Base-by-base conservation (phyloP, 2,797 vertebrate species). In the Malacoctenus gilli region DNA sequence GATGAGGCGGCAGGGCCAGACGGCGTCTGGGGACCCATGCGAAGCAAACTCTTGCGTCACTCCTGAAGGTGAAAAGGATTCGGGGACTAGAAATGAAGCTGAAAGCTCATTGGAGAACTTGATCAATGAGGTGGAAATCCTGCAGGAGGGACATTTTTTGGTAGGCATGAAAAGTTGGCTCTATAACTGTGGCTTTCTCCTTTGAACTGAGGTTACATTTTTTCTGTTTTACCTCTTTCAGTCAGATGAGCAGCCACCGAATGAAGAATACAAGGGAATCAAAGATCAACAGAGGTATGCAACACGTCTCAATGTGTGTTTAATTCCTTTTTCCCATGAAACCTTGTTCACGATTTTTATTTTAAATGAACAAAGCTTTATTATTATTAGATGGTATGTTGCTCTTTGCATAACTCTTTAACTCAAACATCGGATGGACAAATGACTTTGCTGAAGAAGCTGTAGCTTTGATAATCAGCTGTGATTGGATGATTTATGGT, bases 241-340 rank as follows among this genome's bases (percentile, higher is more conserved):
- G 91, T 62, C 90, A 59, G 74, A 83, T 58, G 86, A 85, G 37
- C 74, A 90, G 30, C 62, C 89, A 30, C 65, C 68, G 60, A 53
- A 44, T n/a, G 31, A 91, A 62, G 86, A 85, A 54, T 69, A 72
- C 39, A 72, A 80, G 51, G 80, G 31, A 43, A 48, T 86, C 68
- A 87, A 90, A 31, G 80, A 91, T 3, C 82, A 85, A 47, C 74
- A 91, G 56, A 91, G 90, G 93, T 95, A 28, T 28, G 6, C n/a
- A n/a, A n/a, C 1, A 28, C 1, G 25, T 28, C 9, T 28, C 5
- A 28, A 9, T 28, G 6, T 28, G 25, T 28, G 25, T 28, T 9
- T 6, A 28, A 36, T 36, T 15, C 16, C n/a, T n/a, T n/a, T n/a
- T n/a, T n/a, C n/a, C n/a, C n/a, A n/a, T n/a, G n/a, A n/a, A n/a